These are phyloP conservation scores for Cotesia congregata DNA, from an alignment of 2,888 invertebrate genomes.

Conservation along the genomic window DNA sequence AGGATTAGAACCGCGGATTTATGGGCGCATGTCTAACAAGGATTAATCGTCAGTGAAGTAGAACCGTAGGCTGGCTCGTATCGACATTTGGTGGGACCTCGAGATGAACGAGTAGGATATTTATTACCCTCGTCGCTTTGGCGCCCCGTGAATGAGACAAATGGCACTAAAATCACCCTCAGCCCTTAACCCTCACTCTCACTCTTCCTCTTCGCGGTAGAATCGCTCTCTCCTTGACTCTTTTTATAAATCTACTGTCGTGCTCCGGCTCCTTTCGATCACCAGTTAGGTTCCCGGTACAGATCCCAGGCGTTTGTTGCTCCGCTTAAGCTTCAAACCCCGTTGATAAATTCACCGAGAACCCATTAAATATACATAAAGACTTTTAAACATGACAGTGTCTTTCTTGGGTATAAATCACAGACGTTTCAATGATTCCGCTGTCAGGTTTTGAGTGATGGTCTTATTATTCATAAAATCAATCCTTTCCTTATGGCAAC, in stretches of 20 bases:
- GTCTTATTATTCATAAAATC: background rate
- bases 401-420: conserved; percentile 2
- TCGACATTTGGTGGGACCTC: conserved; percentile 43
- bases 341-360: conserved; percentile 1
- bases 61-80: conserved; percentile 33
- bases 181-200: conserved; percentile 6
- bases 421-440: conserved; percentile 1
- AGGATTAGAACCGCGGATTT: conserved; percentile 37
- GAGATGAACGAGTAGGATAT: conserved; percentile 43
- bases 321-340: background rate
- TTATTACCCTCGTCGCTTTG: conserved; percentile 39
- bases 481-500: background rate
- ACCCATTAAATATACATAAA: conserved; percentile 16
- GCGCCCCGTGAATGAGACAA: conserved; percentile 35
- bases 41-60: conserved; percentile 34
- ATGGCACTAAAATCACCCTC: conserved; percentile 35
- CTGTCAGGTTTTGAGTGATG: background rate
- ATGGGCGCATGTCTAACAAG: conserved; percentile 33
- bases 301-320: conserved; percentile 3
- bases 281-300: background rate
- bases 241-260: background rate
- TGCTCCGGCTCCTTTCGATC: background rate
- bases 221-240: background rate
- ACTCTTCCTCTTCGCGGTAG: background rate
- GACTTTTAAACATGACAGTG: conserved; percentile 15